phyloP scores from a whole-genome alignment of 2,888 invertebrate genomes.

The Lasioglossum lativentre region DNA sequence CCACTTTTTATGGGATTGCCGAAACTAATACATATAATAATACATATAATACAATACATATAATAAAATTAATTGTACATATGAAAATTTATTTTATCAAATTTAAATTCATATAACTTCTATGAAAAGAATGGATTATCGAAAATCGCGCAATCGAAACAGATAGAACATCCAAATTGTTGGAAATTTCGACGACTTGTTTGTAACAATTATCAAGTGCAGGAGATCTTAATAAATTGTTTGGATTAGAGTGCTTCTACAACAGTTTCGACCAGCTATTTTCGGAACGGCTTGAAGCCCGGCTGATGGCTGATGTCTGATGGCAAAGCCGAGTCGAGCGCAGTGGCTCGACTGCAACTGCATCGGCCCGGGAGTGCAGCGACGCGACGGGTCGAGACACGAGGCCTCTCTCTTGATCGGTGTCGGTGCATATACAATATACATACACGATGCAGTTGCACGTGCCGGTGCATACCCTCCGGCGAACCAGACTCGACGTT shows the following conservation, averaged over 20 bases:
- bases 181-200: background rate
- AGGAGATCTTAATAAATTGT: background rate
- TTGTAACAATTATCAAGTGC: background rate
- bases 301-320: background rate
- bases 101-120: too few relatives aligned
- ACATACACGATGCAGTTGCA: background rate
- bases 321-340: slow-evolving; percentile 6
- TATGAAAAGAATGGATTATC: too few relatives aligned
- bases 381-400: slow-evolving; percentile 18
- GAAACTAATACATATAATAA: too few relatives aligned
- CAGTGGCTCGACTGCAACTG: slow-evolving; percentile 39
- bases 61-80: too few relatives aligned
- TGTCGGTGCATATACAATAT: background rate
- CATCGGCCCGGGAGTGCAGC: slow-evolving; percentile 34
- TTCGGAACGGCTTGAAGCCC: background rate
- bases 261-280: background rate
- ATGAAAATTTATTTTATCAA: too few relatives aligned
- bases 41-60: too few relatives aligned
- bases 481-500: slow-evolving; percentile 66
- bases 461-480: slow-evolving; percentile 57
- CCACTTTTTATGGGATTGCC: too few relatives aligned
- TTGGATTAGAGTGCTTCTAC: background rate
- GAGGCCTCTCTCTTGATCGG: background rate
- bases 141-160: too few relatives aligned
- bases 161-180: background rate